Base-by-base conservation (phyloP, 2,888 invertebrate genomes). In the Cosmia trapezina region DNA sequence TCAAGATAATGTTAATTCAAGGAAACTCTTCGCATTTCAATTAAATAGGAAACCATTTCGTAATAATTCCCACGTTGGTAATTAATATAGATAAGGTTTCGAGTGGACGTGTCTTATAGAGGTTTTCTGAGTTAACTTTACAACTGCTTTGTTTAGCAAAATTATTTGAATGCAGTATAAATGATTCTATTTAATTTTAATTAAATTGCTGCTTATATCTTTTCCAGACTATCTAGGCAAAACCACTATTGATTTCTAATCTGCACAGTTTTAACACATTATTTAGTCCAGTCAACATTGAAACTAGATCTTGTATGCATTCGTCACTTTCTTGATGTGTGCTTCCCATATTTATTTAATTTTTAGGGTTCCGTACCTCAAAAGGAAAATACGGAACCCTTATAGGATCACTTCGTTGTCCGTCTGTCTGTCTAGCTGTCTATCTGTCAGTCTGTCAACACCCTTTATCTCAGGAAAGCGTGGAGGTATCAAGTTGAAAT, bases 1-100 rank as follows among this genome's bases (percentile, higher is more conserved):
- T 78, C 84, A 76, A 84, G 75, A 73, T 76, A 81, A 71, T 62
- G 51, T 61, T 65, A 37, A 76, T 73, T 83, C 75, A 84, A 81
- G 75, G 82, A 81, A 78, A 76, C 47, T 70, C 60, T 60, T 67
- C 19, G 17, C 61, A 68, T 76, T 81, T 68, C 51, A 69, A 78
- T 65, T 67, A 41, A 73, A 70, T 81, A 71, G 70, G 64, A 81
- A 81, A 70, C 64, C 47, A 67, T 79, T 72, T 74, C 3, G 45
- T 56, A 72, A 60, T 56, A 43, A 49, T 70, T 79, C 81, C 70
- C 74, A 78, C 78, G 75, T 53, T 70, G n/a, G 33, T 73, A 60
- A 77, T 66, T 63, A 60, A 45, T 65, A 54, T 61, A 69, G 53
- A 54, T 62, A 70, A 63, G 56, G 47, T 68, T 65, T 64, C 12